These are phyloP conservation scores for Tamias sibiricus DNA, from an alignment of 2,113 vertebrate species.

Conservation along the genomic window DNA sequence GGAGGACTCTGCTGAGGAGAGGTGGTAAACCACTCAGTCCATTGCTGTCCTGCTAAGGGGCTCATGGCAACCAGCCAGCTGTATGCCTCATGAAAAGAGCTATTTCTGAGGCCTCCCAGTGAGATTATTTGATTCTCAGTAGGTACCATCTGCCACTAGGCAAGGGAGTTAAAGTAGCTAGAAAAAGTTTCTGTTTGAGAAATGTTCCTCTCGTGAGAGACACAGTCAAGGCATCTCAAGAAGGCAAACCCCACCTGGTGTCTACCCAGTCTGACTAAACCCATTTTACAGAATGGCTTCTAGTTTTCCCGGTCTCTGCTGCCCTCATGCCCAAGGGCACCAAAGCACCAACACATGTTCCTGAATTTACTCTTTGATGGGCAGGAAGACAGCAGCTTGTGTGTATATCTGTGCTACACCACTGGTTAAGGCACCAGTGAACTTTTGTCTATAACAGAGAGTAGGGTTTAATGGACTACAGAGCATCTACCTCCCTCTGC, in stretches of 20 bases:
- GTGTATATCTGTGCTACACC: constrained; percentile 4
- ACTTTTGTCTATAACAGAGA: constrained; percentile 50
- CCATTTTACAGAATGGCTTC: not conserved
- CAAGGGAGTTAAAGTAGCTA: constrained; percentile 31
- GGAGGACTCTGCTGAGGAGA: constrained; percentile 50
- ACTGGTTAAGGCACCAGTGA: constrained; percentile 12
- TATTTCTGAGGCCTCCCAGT: constrained; percentile 43
- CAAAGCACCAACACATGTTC: constrained; percentile 32
- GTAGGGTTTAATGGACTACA: constrained; percentile 6
- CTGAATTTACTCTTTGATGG: constrained; percentile 28
- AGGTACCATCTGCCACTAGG: constrained; percentile 43
- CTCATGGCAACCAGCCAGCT: constrained; percentile 11
- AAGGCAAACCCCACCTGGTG: not conserved
- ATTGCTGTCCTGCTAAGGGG: constrained; percentile 30
- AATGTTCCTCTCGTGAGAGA: constrained; percentile 28
- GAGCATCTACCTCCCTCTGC: not conserved
- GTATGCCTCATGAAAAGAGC: constrained; percentile 9
- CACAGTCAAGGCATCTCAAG: not conserved
- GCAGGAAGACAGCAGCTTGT: constrained; percentile 23
- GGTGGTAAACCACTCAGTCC: not conserved
- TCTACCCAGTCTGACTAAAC: not conserved
- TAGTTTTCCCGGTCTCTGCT: constrained; percentile 60
- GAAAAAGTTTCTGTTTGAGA: constrained; percentile 50
- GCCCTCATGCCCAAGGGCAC: not conserved
- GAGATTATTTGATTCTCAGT: constrained; percentile 55